Percentiles rank a stretch among this genome's conserved stretches.
Conservation (phyloP, 2,888 invertebrate species). For the Geotrupes spiniger region DNA sequence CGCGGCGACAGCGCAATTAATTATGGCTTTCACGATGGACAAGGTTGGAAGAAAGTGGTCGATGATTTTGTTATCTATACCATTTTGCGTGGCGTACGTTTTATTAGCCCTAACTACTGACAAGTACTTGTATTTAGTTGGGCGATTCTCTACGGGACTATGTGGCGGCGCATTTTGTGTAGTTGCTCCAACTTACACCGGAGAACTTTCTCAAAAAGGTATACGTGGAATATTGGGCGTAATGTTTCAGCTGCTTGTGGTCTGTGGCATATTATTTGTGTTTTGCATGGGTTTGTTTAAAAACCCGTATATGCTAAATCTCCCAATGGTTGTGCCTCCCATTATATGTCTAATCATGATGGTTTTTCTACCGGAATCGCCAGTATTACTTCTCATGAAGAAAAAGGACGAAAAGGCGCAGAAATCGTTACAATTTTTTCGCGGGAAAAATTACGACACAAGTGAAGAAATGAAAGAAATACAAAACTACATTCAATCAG, state of each 20-base stretch:
- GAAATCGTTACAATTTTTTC: conserved; percentile 62
- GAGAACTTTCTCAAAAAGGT: conserved; percentile 77
- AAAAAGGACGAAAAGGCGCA: conserved; percentile 56
- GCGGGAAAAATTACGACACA: conserved; percentile 67
- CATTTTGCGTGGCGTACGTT: conserved; percentile 35
- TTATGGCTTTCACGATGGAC: conserved; percentile 24
- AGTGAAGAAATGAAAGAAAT: conserved; percentile 63
- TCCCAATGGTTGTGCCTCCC: conserved; percentile 12
- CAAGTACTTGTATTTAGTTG: conserved; percentile 25
- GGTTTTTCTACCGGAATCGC: conserved; percentile 69
- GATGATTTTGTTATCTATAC: conserved; percentile 32
- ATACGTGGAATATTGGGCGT: conserved; percentile 79
- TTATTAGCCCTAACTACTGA: conserved; percentile 26
- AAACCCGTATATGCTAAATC: conserved; percentile 7
- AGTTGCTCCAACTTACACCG: conserved; percentile 77
- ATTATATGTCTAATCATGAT: conserved; percentile 61
- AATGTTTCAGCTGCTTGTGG: conserved; percentile 72
- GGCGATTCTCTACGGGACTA: conserved; percentile 48
- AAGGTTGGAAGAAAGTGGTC: conserved; percentile 31
- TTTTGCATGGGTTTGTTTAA: conserved; percentile 61
- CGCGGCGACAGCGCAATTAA: conserved; percentile 28
- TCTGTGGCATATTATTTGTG: conserved; percentile 72
- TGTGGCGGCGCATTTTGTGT: conserved; percentile 69
- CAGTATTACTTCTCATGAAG: conserved; percentile 63
- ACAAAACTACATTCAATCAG: conserved; percentile 47